Evolutionary conservation across 2,888 invertebrate species (phyloP).

Genomic region (Plemyria rubiginata): DNA sequence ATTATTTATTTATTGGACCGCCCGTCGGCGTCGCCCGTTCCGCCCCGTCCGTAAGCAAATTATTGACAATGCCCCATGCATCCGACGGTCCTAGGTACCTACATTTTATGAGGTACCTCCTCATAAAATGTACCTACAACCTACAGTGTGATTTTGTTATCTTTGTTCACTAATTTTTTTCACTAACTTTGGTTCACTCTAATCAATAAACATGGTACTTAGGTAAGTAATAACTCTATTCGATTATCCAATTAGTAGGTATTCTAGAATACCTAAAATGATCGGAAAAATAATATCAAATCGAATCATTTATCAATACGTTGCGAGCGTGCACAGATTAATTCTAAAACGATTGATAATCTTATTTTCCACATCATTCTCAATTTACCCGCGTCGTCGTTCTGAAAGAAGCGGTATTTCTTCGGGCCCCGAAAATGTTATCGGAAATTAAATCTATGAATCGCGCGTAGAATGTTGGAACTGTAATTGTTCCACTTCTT

Average conservation of each 20-base stretch:
- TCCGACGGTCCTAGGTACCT: not conserved
- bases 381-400: slow-evolving; percentile 10
- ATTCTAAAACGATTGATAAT: slow-evolving; percentile 14
- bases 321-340: slow-evolving; percentile 6
- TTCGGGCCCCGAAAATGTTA: slow-evolving; percentile 29
- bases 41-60: not conserved
- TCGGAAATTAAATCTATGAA: slow-evolving; percentile 41
- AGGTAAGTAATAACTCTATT: no score
- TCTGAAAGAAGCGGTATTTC: slow-evolving; percentile 14
- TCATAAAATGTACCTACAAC: no score
- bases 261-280: not conserved
- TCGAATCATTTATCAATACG: slow-evolving; percentile 10
- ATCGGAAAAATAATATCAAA: slow-evolving; percentile 11
- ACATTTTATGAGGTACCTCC: no score
- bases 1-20: no score
- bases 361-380: slow-evolving; percentile 19
- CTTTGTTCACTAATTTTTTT: no score
- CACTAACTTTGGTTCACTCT: no score
- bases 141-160: no score
- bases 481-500: slow-evolving; percentile 25
- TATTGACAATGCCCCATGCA: not conserved
- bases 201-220: no score
- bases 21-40: not conserved
- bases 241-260: no score
- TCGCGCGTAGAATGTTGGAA: slow-evolving; percentile 14